These are phyloP conservation scores for Cerastis leucographa DNA, from an alignment of 2,888 invertebrate genomes.

Conservation along the genomic window DNA sequence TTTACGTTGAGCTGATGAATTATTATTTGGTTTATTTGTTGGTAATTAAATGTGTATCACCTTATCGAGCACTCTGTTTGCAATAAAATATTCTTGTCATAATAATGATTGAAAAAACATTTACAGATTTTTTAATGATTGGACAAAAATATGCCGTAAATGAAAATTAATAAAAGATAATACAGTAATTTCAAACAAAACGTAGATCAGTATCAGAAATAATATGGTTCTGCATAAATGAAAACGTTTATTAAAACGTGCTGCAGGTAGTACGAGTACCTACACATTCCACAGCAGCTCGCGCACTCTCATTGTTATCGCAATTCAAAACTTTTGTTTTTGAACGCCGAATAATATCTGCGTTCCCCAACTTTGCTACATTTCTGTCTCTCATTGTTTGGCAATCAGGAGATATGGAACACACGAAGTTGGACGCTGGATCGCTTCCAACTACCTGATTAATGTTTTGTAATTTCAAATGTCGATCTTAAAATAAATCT, in stretches of 20 bases:
- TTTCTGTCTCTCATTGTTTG: constrained; percentile 37
- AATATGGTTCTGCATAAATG: constrained; percentile 12
- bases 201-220: not conserved
- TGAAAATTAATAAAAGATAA: not conserved
- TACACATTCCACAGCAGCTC: constrained; percentile 21
- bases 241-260: constrained; percentile 34
- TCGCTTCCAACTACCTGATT: constrained; percentile 37
- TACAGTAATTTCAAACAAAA: not conserved
- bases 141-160: not conserved
- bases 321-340: constrained; percentile 39
- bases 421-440: constrained; percentile 17
- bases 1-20: not conserved
- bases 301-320: constrained; percentile 17
- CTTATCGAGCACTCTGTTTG: not conserved
- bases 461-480: constrained; percentile 42
- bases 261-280: not conserved
- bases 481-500: constrained; percentile 21
- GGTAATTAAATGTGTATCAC: not conserved
- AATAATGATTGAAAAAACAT: not conserved
- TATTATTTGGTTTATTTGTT: not conserved
- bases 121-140: no score
- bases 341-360: constrained; percentile 25
- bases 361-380: constrained; percentile 37
- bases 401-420: constrained; percentile 38
- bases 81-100: not conserved